Evolutionary conservation across 2,888 invertebrate species (phyloP).

Genomic region (Trichacis sp.): DNA sequence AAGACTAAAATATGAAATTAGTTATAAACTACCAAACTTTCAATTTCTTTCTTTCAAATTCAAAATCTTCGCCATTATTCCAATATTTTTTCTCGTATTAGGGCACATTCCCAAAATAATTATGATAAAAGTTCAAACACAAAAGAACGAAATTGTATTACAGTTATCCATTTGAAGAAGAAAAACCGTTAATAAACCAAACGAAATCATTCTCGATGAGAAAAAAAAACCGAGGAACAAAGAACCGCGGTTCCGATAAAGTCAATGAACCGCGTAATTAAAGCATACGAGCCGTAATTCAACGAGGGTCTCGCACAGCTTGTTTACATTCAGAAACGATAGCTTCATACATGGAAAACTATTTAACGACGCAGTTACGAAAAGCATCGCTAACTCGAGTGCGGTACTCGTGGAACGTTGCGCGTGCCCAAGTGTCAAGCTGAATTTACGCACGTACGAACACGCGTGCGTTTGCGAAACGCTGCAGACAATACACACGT

Average conservation of each 20-base stretch:
- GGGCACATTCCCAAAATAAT: too few relatives aligned
- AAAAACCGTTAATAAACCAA: too few relatives aligned
- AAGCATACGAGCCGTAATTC: not conserved
- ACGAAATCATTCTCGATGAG: too few relatives aligned
- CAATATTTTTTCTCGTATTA: too few relatives aligned
- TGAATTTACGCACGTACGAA: slow-evolving; percentile 54
- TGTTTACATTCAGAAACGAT: not conserved
- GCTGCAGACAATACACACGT: slow-evolving; percentile 58
- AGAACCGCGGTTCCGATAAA: not conserved
- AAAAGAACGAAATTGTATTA: too few relatives aligned
- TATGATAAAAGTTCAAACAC: too few relatives aligned
- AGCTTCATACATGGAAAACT: slow-evolving; percentile 9
- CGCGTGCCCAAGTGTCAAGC: slow-evolving; percentile 66
- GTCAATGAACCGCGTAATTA: slow-evolving; percentile 2
- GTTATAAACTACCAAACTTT: too few relatives aligned
- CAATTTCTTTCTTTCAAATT: too few relatives aligned
- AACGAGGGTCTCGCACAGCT: not conserved
- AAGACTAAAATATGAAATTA: too few relatives aligned
- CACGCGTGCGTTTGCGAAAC: slow-evolving; percentile 21
- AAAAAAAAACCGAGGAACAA: not conserved
- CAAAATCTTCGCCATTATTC: too few relatives aligned
- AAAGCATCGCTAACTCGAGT: slow-evolving; percentile 33
- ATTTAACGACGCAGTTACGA: slow-evolving; percentile 14
- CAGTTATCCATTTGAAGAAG: too few relatives aligned
- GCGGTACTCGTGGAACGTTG: slow-evolving; percentile 48